These are phyloP conservation scores for Hirtodrosophila histrioides DNA, from an alignment of 2,888 invertebrate species.

Conservation along the genomic window DNA sequence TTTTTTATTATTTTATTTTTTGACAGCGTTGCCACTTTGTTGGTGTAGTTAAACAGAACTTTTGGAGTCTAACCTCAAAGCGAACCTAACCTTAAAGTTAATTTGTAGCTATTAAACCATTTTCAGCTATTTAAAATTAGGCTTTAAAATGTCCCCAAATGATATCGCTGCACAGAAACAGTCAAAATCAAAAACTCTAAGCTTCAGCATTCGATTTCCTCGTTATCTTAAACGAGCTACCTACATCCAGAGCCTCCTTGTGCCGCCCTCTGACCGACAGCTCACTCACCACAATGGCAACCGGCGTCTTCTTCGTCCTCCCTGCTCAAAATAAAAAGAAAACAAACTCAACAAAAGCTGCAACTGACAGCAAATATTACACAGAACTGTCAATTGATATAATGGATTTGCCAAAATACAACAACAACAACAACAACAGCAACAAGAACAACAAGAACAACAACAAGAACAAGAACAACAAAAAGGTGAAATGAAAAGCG, in stretches of 20 bases:
- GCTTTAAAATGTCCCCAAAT: background rate
- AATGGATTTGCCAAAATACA: constrained; percentile 82
- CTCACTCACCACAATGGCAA: constrained; percentile 28
- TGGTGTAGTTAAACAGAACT: background rate
- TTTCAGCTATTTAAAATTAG: no score
- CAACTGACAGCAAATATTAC: constrained; percentile 85
- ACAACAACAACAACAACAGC: constrained; percentile 42
- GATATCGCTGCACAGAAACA: background rate
- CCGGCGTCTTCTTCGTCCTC: constrained; percentile 28
- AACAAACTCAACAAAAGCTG: constrained; percentile 77
- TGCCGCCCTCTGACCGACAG: constrained; percentile 6
- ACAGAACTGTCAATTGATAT: constrained; percentile 83
- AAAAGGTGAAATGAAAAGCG: constrained; percentile 66
- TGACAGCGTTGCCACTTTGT: constrained; percentile 15
- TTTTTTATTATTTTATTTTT: constrained; percentile 24
- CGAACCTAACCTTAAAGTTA: no score
- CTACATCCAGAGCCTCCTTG: constrained; percentile 29
- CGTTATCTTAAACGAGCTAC: constrained; percentile 25
- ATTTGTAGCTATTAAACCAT: no score
- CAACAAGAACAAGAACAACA: constrained; percentile 42
- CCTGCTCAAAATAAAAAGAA: constrained; percentile 22
- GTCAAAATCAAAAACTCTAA: constrained; percentile 16
- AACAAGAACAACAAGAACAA: constrained; percentile 47
- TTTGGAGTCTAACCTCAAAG: background rate
- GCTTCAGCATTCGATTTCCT: constrained; percentile 23